Evolutionary conservation across 2,113 vertebrate species (phyloP).

Genomic region (Polyodon spathula): DNA sequence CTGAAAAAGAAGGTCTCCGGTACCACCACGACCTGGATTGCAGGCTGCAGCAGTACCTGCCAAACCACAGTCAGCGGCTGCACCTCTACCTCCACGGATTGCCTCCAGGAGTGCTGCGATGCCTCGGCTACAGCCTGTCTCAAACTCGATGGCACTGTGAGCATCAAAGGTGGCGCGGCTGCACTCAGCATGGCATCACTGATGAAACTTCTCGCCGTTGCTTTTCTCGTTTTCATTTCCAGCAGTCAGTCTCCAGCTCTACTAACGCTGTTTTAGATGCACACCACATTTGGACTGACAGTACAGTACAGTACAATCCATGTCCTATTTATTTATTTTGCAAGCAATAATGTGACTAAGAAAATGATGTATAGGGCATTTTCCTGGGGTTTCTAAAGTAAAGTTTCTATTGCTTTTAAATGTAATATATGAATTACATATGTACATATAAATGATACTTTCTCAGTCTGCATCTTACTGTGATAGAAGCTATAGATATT

Average conservation of each 20-base stretch:
- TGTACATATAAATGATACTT: too few relatives aligned
- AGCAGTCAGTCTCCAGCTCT: neutral
- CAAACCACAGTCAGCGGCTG: slow-evolving; percentile 31
- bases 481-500: too few relatives aligned
- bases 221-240: slow-evolving; percentile 28
- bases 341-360: too few relatives aligned
- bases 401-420: too few relatives aligned
- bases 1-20: slow-evolving; percentile 43
- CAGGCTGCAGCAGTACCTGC: slow-evolving; percentile 53
- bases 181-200: slow-evolving; percentile 9
- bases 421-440: too few relatives aligned
- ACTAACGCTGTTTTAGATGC: too few relatives aligned
- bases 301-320: too few relatives aligned
- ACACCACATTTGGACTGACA: too few relatives aligned
- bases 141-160: slow-evolving; percentile 50
- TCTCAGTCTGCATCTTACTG: too few relatives aligned
- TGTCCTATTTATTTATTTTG: too few relatives aligned
- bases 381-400: too few relatives aligned
- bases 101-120: slow-evolving; percentile 62
- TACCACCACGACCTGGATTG: slow-evolving; percentile 28
- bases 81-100: slow-evolving; percentile 14
- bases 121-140: slow-evolving; percentile 48
- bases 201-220: slow-evolving; percentile 17
- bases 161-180: slow-evolving; percentile 35
- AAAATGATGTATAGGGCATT: too few relatives aligned